phyloP scores from a whole-genome alignment of 2,113 vertebrate species.

The Cariama cristata region DNA sequence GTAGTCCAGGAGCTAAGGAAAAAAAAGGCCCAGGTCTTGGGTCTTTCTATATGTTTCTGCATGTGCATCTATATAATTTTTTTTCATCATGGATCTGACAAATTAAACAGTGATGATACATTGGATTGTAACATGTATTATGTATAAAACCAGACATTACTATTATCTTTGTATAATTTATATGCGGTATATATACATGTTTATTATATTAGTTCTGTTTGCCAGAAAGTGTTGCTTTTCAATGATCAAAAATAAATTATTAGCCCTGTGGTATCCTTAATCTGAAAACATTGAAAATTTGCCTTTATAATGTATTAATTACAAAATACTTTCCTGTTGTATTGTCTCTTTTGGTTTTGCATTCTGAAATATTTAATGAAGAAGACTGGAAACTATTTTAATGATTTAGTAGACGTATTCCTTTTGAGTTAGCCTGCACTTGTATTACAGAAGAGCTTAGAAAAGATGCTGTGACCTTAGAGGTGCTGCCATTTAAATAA shows the following conservation, averaged over 20 bases:
- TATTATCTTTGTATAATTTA: not conserved
- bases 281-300: not conserved
- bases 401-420: not conserved
- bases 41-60: not conserved
- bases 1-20: not conserved
- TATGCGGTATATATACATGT: not conserved
- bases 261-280: not conserved
- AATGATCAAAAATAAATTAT: not conserved
- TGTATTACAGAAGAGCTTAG: not conserved
- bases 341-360: not conserved
- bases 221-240: not conserved
- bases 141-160: not conserved
- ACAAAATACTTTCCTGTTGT: not conserved
- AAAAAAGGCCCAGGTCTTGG: not conserved
- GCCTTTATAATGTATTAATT: not conserved
- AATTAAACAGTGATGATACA: not conserved
- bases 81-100: not conserved
- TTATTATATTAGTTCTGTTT: not conserved
- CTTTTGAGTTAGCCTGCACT: not conserved
- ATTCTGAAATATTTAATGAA: not conserved
- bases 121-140: not conserved
- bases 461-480: not conserved
- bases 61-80: not conserved
- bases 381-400: not conserved
- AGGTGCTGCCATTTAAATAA: not conserved